Percentiles rank a stretch among this genome's conserved stretches.
Conservation (phyloP, 2,113 vertebrate genomes). For the Thymallus thymallus region DNA sequence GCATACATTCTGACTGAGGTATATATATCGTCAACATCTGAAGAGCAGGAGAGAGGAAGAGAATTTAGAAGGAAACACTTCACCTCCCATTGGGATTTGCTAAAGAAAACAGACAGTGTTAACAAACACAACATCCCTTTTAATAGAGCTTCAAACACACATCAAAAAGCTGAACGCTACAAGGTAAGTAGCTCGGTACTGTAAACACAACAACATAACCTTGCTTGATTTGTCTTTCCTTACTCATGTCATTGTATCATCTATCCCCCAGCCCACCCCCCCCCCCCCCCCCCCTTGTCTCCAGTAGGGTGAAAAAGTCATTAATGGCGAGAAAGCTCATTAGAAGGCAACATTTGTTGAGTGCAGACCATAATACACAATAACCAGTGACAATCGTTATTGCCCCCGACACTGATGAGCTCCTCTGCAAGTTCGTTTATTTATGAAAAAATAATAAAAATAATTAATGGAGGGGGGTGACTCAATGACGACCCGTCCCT, state of each 20-base stretch:
- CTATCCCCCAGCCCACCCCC: no score
- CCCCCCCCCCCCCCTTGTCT: slow-evolving; percentile 64
- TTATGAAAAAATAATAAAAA: slow-evolving; percentile 91
- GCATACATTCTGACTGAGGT: slow-evolving; percentile 75
- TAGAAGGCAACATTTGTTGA: slow-evolving; percentile 98
- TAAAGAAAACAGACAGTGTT: slow-evolving; percentile 63
- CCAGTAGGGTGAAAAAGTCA: slow-evolving; percentile 87
- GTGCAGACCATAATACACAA: slow-evolving; percentile 97
- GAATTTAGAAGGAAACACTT: slow-evolving; percentile 65
- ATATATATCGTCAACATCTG: slow-evolving; percentile 69
- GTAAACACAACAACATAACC: slow-evolving; percentile 40
- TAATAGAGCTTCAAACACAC: slow-evolving; percentile 55
- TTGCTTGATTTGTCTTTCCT: slow-evolving; percentile 64
- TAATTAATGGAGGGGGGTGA: slow-evolving; percentile 12
- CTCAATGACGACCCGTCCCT: no score
- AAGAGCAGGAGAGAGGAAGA: slow-evolving; percentile 56
- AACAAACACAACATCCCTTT: slow-evolving; percentile 54
- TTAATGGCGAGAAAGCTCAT: slow-evolving; percentile 97
- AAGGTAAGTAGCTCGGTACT: slow-evolving; percentile 29
- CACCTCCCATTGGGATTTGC: slow-evolving; percentile 68
- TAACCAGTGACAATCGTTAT: slow-evolving; percentile 98
- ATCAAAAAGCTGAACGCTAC: slow-evolving; percentile 42
- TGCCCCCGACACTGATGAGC: slow-evolving; percentile 99
- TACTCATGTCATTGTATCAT: slow-evolving; percentile 62
- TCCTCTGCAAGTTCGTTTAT: slow-evolving; percentile 99